Evolutionary conservation across 2,888 invertebrate genomes (phyloP).

Genomic region (Dascillus cervinus): DNA sequence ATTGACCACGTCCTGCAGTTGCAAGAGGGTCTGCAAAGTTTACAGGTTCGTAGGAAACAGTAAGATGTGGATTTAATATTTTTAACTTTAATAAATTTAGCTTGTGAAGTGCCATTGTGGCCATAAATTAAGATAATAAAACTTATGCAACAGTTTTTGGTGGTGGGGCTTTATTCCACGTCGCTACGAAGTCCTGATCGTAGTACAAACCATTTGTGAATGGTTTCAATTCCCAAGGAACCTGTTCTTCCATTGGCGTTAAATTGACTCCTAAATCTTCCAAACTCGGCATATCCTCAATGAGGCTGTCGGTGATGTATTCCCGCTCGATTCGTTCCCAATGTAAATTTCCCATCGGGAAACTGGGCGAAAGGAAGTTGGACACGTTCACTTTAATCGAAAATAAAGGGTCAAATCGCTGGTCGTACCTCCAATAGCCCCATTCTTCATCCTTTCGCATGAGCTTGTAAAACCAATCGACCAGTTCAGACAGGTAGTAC

Average conservation of each 20-base stretch:
- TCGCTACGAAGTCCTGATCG: slow-evolving; percentile 61
- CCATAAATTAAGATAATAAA: no score
- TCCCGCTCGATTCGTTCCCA: slow-evolving; percentile 81
- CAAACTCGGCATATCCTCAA: slow-evolving; percentile 61
- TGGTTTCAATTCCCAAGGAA: slow-evolving; percentile 74
- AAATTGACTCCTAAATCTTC: slow-evolving; percentile 82
- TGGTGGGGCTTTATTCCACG: slow-evolving; percentile 24
- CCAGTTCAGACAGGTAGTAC: slow-evolving; percentile 69
- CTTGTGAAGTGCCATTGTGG: no score
- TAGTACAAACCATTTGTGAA: slow-evolving; percentile 63
- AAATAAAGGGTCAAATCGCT: slow-evolving; percentile 64
- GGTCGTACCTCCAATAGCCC: slow-evolving; percentile 64
- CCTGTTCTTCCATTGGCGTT: slow-evolving; percentile 69
- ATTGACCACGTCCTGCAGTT: slow-evolving; percentile 83
- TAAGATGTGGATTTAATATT: slow-evolving; percentile 12
- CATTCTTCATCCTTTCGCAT: slow-evolving; percentile 63
- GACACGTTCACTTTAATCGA: slow-evolving; percentile 56
- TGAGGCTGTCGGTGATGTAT: slow-evolving; percentile 62
- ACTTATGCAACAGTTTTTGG: no score
- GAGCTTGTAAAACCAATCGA: slow-evolving; percentile 74
- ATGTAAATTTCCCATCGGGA: slow-evolving; percentile 61
- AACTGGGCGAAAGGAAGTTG: slow-evolving; percentile 54
- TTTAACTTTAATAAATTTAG: no score
- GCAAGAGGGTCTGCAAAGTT: slow-evolving; percentile 57
- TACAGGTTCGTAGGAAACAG: slow-evolving; percentile 37